These are phyloP conservation scores for Meteorus sp. DNA, from an alignment of 1,140 invertebrate genomes.

Conservation along the genomic window DNA sequence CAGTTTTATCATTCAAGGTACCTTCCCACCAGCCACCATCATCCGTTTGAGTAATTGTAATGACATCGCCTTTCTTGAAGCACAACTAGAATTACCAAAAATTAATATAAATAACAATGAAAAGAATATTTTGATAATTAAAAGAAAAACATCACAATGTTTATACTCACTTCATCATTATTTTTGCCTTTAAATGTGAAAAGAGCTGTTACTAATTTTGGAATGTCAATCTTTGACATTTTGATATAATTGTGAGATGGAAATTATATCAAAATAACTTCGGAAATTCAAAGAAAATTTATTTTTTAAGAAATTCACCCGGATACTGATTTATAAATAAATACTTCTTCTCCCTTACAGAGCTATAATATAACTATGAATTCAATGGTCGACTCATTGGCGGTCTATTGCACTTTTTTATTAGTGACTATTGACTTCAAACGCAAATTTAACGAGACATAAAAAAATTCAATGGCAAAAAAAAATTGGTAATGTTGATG, in stretches of 20 bases:
- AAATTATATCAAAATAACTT: neutral
- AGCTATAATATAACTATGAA: neutral
- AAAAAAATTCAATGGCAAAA: too few species aligned
- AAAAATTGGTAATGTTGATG: neutral
- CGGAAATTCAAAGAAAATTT: neutral
- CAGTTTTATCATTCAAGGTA: slow-evolving; percentile 89
- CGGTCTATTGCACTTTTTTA: neutral
- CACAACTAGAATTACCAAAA: slow-evolving; percentile 77
- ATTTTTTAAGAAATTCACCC: neutral
- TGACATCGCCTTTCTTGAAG: slow-evolving; percentile 95
- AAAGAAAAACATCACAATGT: too few species aligned
- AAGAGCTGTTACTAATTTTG: slow-evolving; percentile 82
- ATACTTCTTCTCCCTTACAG: neutral
- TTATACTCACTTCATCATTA: slow-evolving; percentile 90
- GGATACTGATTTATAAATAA: slow-evolving; percentile 14
- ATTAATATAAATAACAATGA: neutral
- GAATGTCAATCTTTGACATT: slow-evolving; percentile 60
- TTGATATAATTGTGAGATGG: neutral
- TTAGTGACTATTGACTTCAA: too few species aligned
- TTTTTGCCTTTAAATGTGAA: slow-evolving; percentile 94
- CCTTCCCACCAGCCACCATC: slow-evolving; percentile 99
- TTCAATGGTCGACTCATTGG: neutral
- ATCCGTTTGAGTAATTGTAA: slow-evolving; percentile 85
- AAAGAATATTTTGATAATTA: slow-evolving; percentile 15
- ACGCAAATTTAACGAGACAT: too few species aligned